Evolutionary conservation across 2,797 vertebrate species (phyloP).

Genomic region (Typhlichthys subterraneus): DNA sequence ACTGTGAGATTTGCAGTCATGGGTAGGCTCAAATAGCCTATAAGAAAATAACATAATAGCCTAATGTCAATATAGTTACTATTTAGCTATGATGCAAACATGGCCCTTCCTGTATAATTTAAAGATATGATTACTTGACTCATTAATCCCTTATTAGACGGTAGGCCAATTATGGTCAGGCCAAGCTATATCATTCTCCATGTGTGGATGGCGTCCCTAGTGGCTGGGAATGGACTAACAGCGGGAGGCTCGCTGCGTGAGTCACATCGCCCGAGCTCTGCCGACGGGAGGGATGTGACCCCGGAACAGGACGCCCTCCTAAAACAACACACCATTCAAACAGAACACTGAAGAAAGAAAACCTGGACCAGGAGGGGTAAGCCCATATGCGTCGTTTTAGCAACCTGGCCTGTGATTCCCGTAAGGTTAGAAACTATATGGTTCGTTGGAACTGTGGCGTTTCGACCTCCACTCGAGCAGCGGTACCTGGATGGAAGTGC

Average conservation of each 20-base stretch:
- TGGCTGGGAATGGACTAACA: slow-evolving; percentile 40
- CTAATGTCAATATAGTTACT: slow-evolving; percentile 6
- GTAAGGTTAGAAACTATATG: not conserved
- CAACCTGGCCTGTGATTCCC: slow-evolving; percentile 5
- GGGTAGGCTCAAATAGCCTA: slow-evolving; percentile 27
- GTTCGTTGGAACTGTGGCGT: slow-evolving; percentile 37
- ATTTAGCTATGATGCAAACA: not conserved
- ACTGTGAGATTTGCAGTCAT: slow-evolving; percentile 20
- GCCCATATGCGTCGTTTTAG: slow-evolving; percentile 30
- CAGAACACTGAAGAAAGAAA: slow-evolving; percentile 76
- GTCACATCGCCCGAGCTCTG: slow-evolving; percentile 66
- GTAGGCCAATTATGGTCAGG: slow-evolving; percentile 6
- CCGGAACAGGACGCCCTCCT: slow-evolving; percentile 84
- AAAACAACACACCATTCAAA: slow-evolving; percentile 82
- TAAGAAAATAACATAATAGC: slow-evolving; percentile 18
- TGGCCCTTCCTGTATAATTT: slow-evolving; percentile 29
- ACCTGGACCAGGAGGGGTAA: slow-evolving; percentile 86
- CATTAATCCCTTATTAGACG: too few relatives aligned
- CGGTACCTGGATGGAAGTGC: slow-evolving; percentile 75
- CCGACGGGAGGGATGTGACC: slow-evolving; percentile 86
- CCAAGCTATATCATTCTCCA: not conserved
- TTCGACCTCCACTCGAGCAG: slow-evolving; percentile 45
- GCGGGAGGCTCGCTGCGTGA: slow-evolving; percentile 57
- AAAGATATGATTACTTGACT: not conserved
- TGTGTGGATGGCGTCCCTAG: slow-evolving; percentile 36